Evolutionary conservation across 2,888 invertebrate species (phyloP).

Genomic region (Melanophora roralis): DNA sequence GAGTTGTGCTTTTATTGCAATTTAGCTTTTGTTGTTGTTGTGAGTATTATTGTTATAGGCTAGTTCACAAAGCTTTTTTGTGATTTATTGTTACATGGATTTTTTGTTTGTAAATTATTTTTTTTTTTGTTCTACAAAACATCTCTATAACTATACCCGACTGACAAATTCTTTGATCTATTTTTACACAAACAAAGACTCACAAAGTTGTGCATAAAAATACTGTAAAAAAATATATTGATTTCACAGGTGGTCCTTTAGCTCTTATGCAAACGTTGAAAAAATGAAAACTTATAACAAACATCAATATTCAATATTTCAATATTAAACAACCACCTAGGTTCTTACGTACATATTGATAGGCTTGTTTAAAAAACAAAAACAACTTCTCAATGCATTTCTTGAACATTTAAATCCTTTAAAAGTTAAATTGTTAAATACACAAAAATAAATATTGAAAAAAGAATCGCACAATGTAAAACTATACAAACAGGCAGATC

Average conservation of each 20-base stretch:
- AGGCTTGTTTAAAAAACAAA: slow-evolving; percentile 65
- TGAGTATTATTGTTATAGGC: not conserved
- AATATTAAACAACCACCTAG: slow-evolving; percentile 56
- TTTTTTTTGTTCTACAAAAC: not conserved
- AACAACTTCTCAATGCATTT: not conserved
- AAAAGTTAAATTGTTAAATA: slow-evolving; percentile 13
- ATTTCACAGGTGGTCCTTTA: slow-evolving; percentile 61
- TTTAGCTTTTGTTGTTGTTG: not conserved
- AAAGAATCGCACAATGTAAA: slow-evolving; percentile 27
- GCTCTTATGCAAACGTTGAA: slow-evolving; percentile 36
- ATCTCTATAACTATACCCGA: not conserved
- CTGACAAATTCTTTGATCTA: slow-evolving; percentile 26
- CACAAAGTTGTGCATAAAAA: too few species aligned
- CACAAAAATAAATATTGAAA: not conserved
- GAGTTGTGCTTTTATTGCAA: slow-evolving; percentile 38
- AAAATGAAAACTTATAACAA: too few species aligned
- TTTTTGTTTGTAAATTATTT: not conserved
- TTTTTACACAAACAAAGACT: not conserved
- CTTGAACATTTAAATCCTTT: slow-evolving; percentile 8
- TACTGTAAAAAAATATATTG: not conserved
- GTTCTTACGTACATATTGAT: slow-evolving; percentile 58
- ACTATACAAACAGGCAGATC: slow-evolving; percentile 47
- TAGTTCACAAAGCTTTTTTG: slow-evolving; percentile 22
- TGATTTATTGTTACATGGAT: slow-evolving; percentile 19
- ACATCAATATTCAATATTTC: slow-evolving; percentile 34